phyloP scores from a whole-genome alignment of 2,888 invertebrate genomes.

The Tanypteryx hageni region DNA sequence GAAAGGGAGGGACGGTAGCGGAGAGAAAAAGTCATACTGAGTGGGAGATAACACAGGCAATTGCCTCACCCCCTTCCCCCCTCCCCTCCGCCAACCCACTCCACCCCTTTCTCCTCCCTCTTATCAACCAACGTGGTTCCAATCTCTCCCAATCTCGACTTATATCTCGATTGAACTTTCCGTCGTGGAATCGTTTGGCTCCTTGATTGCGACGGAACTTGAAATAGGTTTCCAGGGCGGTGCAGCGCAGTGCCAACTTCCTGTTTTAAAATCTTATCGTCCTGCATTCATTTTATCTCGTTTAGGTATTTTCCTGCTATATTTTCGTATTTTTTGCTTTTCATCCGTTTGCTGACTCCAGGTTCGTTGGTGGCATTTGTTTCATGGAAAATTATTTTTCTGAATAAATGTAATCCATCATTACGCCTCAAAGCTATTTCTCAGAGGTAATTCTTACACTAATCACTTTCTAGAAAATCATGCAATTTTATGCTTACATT shows the following conservation, averaged over 20 bases:
- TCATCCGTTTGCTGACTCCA: not conserved
- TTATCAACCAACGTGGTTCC: not conserved
- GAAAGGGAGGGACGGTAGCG: too few species aligned
- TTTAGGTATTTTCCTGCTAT: not conserved
- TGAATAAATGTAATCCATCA: too few species aligned
- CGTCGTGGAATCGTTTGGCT: constrained; percentile 7
- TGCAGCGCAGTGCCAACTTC: constrained; percentile 34
- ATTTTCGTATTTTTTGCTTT: constrained; percentile 1
- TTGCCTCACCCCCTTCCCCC: not conserved
- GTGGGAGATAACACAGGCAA: not conserved
- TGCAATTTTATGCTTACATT: too few species aligned
- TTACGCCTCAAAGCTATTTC: too few species aligned
- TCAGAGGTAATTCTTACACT: too few species aligned
- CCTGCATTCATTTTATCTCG: constrained; percentile 24
- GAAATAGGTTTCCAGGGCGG: constrained; percentile 40
- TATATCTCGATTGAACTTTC: constrained; percentile 38
- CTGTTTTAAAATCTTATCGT: constrained; percentile 44
- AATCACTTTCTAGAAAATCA: too few species aligned
- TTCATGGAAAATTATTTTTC: too few species aligned
- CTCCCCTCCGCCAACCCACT: not conserved
- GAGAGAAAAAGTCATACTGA: not conserved
- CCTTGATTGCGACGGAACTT: constrained; percentile 56
- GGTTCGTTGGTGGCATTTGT: too few species aligned
- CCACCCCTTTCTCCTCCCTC: not conserved
- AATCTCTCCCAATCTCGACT: constrained; percentile 37